Conservation (phyloP, 1,140 invertebrate species). For the Muscidifurax raptorellus region DNA sequence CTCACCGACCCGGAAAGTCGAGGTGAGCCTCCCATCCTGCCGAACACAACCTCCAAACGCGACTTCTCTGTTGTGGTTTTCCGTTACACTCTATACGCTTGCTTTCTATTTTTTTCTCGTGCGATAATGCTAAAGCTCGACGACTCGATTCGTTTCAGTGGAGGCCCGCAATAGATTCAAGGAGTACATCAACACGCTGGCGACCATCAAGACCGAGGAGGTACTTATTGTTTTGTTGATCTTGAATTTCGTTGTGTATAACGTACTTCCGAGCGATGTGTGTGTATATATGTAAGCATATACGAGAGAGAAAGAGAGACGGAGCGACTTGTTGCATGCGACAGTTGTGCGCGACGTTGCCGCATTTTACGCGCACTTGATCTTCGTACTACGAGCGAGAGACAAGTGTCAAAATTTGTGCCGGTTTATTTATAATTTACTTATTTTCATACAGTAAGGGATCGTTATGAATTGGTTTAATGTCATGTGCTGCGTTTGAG, state of each 20-base stretch:
- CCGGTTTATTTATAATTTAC: background rate
- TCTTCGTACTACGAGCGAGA: background rate
- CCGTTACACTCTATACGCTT: too few species aligned
- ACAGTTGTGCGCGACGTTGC: conserved; percentile 59
- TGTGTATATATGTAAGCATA: too few species aligned
- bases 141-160: conserved; percentile 74
- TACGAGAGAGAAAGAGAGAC: background rate
- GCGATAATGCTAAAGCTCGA: background rate
- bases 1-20: conserved; percentile 86
- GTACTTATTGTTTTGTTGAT: conserved; percentile 62
- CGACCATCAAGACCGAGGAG: conserved; percentile 87
- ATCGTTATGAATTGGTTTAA: background rate
- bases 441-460: background rate
- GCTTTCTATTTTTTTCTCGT: background rate
- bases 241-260: background rate
- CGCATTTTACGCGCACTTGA: conserved; percentile 50
- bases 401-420: background rate
- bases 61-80: background rate
- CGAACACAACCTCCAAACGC: background rate
- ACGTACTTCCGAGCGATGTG: background rate
- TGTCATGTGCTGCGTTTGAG: background rate
- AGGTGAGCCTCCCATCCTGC: conserved; percentile 77
- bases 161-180: conserved; percentile 91
- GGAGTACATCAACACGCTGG: conserved; percentile 91
- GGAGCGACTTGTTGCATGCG: conserved; percentile 71